Evolutionary conservation across 2,797 vertebrate genomes (phyloP), one percentile per base, ranked within the genome.

Genomic region (Argya squamiceps): DNA sequence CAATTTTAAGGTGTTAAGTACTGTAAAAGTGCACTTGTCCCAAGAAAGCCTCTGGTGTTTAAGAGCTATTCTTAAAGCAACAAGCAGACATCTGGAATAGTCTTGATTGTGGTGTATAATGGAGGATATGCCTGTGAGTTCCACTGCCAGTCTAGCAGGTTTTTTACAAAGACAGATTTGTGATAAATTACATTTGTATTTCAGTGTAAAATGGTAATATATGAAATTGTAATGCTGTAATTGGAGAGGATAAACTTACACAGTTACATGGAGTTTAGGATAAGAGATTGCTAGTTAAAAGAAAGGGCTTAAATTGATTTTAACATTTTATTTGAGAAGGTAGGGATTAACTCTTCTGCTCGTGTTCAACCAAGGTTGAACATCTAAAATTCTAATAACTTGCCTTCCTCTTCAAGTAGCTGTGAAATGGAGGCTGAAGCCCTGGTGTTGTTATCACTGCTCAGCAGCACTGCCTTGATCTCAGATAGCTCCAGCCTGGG

Each of bases 391-490:
- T 78, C 53, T 75, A 43, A 17, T 64, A 73, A 65, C 21, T 84
- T 64, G 30, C 30, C 16, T 56, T 89, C 65, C 5, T 81, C 58
- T 44, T 91, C 68, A 64, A 0, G 43, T 41, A 56, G 9, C 36
- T 47, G 26, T 86, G 79, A 91, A 90, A 58, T 37, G 58, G 79
- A 78, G 32, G 73, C 36, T 73, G 52, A 59, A 84, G 65, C 76
- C 12, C 46, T 52, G 39, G 19, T 62, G 79, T 67, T 1, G 3
- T 89, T 96, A 93, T 93, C 73, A 3, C n/a, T 79, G 37, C 70
- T 76, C 24, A 76, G 83, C 94, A 94, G 88, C 20, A 6, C 59
- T 94, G 41, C 43, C 77, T 93, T 92, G 50, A 86, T 90, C 83
- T 86, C 23, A 8, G 76, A 79, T 89, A 70, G 16, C 74, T 90